These are phyloP conservation scores for Chelonia mydas DNA, from an alignment of 2,797 vertebrate genomes.

Conservation along the genomic window DNA sequence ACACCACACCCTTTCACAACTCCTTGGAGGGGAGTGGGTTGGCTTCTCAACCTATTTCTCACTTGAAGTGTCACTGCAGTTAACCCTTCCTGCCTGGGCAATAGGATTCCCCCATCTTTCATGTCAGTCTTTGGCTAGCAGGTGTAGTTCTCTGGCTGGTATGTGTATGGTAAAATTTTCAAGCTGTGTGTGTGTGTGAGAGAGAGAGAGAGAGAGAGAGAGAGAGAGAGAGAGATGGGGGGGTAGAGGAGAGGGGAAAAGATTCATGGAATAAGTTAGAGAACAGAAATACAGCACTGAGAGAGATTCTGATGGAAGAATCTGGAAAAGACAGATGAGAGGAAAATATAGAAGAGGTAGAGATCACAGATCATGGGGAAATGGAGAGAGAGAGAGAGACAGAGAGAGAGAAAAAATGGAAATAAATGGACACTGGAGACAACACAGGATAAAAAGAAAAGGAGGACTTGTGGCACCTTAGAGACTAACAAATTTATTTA, in stretches of 20 bases:
- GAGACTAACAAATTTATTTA: too few relatives aligned
- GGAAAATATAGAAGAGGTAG: rapidly evolving
- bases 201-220: not conserved
- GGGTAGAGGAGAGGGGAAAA: not conserved
- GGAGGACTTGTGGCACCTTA: too few relatives aligned
- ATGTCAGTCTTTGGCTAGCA: not conserved
- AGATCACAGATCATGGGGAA: not conserved
- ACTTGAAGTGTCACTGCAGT: not conserved
- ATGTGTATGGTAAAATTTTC: not conserved
- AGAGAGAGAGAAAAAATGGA: not conserved
- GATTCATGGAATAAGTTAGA: not conserved
- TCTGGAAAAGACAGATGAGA: not conserved
- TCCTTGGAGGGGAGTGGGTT: not conserved
- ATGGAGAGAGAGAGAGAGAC: not conserved
- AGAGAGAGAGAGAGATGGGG: not conserved
- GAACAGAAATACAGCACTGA: not conserved
- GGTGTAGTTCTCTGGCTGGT: not conserved
- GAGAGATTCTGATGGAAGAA: not conserved
- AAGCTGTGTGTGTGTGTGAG: not conserved
- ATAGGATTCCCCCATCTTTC: not conserved
- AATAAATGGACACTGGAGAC: not conserved
- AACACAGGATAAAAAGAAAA: not conserved
- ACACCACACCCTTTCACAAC: not conserved
- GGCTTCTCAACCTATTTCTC: not conserved
- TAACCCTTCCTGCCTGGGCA: not conserved